A percentile compares a stretch with the other conserved stretches of the same genome.
Evolutionary conservation across 2,888 invertebrate species (phyloP).

Genomic region (Spilarctia lutea): DNA sequence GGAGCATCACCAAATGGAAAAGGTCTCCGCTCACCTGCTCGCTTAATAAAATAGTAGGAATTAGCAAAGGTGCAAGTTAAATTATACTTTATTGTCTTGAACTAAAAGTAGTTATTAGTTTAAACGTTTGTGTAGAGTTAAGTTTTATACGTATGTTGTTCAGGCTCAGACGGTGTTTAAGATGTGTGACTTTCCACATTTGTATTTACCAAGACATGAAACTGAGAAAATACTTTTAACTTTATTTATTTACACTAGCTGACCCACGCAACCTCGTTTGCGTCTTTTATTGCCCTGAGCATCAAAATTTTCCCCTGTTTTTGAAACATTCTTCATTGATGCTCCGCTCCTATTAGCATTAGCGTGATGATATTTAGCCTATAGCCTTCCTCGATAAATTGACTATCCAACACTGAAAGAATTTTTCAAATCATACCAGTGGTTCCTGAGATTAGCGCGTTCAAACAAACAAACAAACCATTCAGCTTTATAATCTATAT

Average conservation of each 20-base stretch:
- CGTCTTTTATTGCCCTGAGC: too few species aligned
- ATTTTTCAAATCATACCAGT: too few species aligned
- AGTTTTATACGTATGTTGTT: background rate
- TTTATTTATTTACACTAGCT: background rate
- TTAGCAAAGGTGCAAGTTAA: background rate
- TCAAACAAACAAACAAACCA: too few species aligned
- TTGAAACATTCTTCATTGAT: too few species aligned
- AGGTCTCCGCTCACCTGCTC: background rate
- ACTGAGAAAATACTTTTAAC: background rate
- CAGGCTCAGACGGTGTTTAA: background rate
- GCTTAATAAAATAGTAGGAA: background rate
- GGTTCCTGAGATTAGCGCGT: too few species aligned
- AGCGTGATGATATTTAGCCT: too few species aligned
- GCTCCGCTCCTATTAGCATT: too few species aligned
- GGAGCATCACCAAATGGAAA: background rate
- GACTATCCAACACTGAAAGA: too few species aligned
- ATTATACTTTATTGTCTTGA: background rate
- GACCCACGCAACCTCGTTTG: too few species aligned
- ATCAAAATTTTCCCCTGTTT: too few species aligned
- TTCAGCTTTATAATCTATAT: too few species aligned
- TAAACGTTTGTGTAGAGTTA: background rate
- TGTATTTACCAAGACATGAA: background rate
- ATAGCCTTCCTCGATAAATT: too few species aligned
- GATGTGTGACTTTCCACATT: background rate
- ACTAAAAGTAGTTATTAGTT: background rate